Evolutionary conservation across 2,113 vertebrate genomes (phyloP).

Genomic region (Serilophus lunatus): DNA sequence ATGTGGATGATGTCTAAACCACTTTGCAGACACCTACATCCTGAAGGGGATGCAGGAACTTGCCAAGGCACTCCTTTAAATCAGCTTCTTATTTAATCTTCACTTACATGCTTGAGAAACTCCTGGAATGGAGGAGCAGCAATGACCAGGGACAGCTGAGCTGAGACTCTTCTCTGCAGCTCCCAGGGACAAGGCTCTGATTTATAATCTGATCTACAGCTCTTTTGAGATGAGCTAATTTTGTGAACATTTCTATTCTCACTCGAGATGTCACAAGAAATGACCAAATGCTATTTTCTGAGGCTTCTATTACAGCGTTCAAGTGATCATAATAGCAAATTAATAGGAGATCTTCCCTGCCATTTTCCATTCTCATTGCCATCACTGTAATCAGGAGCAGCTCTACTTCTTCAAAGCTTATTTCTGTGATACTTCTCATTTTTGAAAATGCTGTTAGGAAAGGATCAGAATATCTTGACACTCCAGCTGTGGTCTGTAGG

Average conservation of each 20-base stretch:
- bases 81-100: background rate
- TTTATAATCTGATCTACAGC: background rate
- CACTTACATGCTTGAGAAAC: background rate
- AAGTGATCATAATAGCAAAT: constrained; percentile 30
- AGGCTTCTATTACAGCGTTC: constrained; percentile 4
- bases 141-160: background rate
- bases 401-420: background rate
- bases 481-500: background rate
- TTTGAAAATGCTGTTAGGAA: background rate
- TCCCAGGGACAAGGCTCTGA: background rate
- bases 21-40: background rate
- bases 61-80: background rate
- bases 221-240: background rate
- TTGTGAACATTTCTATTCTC: background rate
- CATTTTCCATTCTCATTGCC: constrained; percentile 19
- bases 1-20: background rate
- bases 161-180: background rate
- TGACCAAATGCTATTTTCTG: constrained; percentile 9
- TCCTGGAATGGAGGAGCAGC: background rate
- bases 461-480: background rate
- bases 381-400: constrained; percentile 24
- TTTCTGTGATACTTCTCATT: background rate
- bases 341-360: constrained; percentile 27
- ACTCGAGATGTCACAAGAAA: constrained; percentile 28
- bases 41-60: background rate